Evolutionary conservation across 2,113 vertebrate genomes (phyloP).

Genomic region (Kobus ellipsiprymnus): DNA sequence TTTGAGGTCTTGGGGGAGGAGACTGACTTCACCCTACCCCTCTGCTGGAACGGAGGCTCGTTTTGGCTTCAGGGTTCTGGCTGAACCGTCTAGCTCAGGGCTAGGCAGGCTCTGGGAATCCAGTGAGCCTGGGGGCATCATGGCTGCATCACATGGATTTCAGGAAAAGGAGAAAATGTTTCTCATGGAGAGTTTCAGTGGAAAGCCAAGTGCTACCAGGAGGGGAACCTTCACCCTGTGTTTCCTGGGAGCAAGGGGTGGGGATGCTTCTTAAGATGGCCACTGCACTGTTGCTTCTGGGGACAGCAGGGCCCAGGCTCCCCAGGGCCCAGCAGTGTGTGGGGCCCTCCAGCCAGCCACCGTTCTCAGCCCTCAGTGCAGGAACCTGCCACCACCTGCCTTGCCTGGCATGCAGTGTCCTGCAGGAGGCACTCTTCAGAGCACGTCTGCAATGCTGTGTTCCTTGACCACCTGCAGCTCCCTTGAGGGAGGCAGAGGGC

Average conservation of each 20-base stretch:
- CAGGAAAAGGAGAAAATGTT: neutral
- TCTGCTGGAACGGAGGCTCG: neutral
- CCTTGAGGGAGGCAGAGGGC: neutral
- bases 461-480: too few relatives aligned
- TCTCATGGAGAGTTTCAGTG: neutral
- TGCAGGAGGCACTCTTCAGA: neutral
- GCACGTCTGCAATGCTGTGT: accelerated
- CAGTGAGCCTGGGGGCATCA: neutral
- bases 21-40: neutral
- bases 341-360: neutral
- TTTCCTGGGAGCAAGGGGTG: neutral
- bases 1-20: neutral
- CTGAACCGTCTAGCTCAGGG: neutral
- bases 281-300: accelerated
- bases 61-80: neutral
- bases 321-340: neutral
- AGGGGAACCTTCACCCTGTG: neutral
- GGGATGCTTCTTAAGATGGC: neutral
- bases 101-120: neutral
- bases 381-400: neutral
- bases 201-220: neutral
- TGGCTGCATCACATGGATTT: neutral
- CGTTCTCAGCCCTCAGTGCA: too few relatives aligned
- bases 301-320: accelerated
- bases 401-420: neutral